Evolutionary conservation across 2,888 invertebrate species (phyloP), one percentile per base, ranked within the genome.

Genomic region (Cosmia trapezina): DNA sequence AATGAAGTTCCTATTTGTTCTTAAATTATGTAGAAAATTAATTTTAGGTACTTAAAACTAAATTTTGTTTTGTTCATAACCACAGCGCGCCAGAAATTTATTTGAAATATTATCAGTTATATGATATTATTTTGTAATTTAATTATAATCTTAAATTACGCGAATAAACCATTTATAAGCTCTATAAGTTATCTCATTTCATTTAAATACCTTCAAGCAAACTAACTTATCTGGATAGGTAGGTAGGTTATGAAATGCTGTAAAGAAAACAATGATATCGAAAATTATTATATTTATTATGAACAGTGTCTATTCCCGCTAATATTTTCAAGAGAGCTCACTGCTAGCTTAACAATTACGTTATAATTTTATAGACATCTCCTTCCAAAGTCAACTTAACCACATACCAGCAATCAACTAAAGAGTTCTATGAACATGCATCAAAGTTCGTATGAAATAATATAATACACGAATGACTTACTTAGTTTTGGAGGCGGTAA

Each of bases 281-380:
- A 80, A 85, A 88, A 88, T 84, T 87, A 86, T 85, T 84, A 86
- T 88, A 85, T 87, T 84, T 86, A 87, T 83, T 87, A 85, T 81
- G 83, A 89, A 88, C 87, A 84, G 87, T 86, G 78, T 83, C 85
- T 87, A 86, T 82, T 83, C 79, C 80, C 67, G 78, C 83, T 83
- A 84, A 80, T 74, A 77, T 81, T 76, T 82, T 70, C 70, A 84
- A 86, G 84, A 87, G 87, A 88, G 84, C 84, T 86, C 80, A 83
- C 86, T 84, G 86, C 64, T 73, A 84, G 74, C 80, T 86, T 83
- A 75, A 72, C 69, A 78, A 73, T 75, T 73, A 75, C 28, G 22
- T 69, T 70, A 76, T 60, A 72, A 70, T 78, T 69, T 73, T 73
- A 80, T 62, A 86, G 65, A 76, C 64, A 43, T 79, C 76, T 76